phyloP scores from a whole-genome alignment of 2,113 vertebrate genomes.

The Pimephales promelas region DNA sequence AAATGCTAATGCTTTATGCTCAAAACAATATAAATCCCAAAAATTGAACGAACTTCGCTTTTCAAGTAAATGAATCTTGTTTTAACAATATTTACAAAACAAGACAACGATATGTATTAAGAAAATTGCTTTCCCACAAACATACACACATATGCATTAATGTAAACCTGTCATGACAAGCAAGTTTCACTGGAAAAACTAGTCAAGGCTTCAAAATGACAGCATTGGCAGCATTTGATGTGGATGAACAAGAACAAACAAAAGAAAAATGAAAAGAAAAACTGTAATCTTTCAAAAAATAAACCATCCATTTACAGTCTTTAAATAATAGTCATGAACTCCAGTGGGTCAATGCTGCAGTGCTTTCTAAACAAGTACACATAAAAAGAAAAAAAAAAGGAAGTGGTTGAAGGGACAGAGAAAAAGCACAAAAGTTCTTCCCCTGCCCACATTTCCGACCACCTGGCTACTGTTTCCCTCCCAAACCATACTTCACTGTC shows the following conservation, averaged over 20 bases:
- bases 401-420: slow-evolving; percentile 15
- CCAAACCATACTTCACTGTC: slow-evolving; percentile 22
- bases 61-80: no score
- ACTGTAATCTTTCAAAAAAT: slow-evolving; percentile 9
- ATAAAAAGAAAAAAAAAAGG: slow-evolving; percentile 21
- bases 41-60: no score
- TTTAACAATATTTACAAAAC: no score
- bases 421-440: slow-evolving; percentile 17
- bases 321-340: not conserved
- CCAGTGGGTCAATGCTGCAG: not conserved
- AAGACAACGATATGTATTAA: no score
- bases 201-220: slow-evolving; percentile 63
- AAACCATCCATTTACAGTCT: not conserved
- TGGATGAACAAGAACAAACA: slow-evolving; percentile 41
- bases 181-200: slow-evolving; percentile 62
- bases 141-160: slow-evolving; percentile 2
- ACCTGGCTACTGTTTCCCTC: slow-evolving; percentile 30
- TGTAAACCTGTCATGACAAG: slow-evolving; percentile 33
- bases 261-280: not conserved
- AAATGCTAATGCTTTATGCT: no score
- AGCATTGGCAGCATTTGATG: not conserved
- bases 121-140: not conserved
- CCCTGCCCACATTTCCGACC: slow-evolving; percentile 21
- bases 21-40: no score
- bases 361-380: slow-evolving; percentile 13